Conservation (phyloP, 2,888 invertebrate genomes). For the Cancer borealis region DNA sequence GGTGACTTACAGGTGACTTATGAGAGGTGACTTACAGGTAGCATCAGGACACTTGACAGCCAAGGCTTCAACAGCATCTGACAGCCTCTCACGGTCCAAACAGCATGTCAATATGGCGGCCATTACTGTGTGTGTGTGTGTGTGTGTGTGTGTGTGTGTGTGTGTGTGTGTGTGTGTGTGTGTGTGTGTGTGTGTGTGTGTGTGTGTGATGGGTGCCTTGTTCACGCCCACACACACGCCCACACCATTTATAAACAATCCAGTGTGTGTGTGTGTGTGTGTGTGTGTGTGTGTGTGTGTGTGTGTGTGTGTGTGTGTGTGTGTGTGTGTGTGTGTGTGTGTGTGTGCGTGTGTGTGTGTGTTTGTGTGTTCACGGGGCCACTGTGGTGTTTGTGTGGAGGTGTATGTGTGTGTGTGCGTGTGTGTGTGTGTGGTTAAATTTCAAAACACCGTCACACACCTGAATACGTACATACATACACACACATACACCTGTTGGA, state of each 20-base stretch:
- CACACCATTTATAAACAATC: too few species aligned
- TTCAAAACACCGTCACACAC: background rate
- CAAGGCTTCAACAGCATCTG: conserved; percentile 64
- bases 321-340: conserved; percentile 6
- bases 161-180: background rate
- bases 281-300: background rate
- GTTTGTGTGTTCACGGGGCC: background rate
- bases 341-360: background rate
- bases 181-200: conserved; percentile 54
- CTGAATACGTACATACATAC: background rate
- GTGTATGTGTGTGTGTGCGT: too few species aligned
- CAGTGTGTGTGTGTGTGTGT: too few species aligned
- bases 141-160: background rate
- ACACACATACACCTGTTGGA: too few species aligned
- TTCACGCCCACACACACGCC: too few species aligned
- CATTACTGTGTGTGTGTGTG: conserved; percentile 15
- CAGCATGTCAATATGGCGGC: conserved; percentile 56
- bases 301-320: too few species aligned
- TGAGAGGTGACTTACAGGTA: conserved; percentile 57
- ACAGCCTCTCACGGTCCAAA: conserved; percentile 60
- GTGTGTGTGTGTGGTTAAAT: too few species aligned
- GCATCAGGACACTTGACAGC: conserved; percentile 66
- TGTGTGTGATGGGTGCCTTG: background rate
- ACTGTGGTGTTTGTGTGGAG: too few species aligned
- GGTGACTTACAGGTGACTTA: conserved; percentile 17